Conservation (phyloP, 35 echinoderm and acorn worm species). For the Acanthaster planci region DNA sequence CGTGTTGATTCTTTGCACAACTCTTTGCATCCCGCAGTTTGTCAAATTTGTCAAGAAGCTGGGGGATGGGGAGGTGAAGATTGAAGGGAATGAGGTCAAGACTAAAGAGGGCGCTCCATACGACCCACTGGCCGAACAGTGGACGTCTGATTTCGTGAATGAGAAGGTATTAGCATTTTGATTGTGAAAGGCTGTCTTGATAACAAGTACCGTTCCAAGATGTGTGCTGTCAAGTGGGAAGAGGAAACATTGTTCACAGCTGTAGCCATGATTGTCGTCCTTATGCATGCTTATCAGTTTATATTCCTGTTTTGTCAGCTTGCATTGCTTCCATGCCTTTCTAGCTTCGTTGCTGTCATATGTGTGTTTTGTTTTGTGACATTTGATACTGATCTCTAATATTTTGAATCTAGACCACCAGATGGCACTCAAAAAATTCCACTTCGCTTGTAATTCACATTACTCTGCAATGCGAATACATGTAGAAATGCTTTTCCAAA, state of each 20-base stretch:
- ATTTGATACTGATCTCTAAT: no score
- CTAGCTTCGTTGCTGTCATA: no score
- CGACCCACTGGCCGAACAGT: constrained; percentile 58
- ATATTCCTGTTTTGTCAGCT: no score
- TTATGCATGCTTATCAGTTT: no score
- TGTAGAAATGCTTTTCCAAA: no score
- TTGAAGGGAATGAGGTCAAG: constrained; percentile 94
- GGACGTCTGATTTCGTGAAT: constrained; percentile 81
- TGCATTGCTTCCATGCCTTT: no score
- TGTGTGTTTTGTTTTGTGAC: no score
- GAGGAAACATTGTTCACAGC: no score
- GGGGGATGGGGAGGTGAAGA: constrained; percentile 81
- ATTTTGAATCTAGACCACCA: not conserved
- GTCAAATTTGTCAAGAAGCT: constrained; percentile 99
- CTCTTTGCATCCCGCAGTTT: constrained; percentile 63
- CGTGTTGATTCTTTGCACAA: not conserved
- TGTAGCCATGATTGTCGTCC: no score
- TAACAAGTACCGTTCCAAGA: not conserved
- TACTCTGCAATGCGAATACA: no score
- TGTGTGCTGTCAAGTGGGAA: not conserved
- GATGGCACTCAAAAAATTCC: not conserved
- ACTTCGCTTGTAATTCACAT: no score
- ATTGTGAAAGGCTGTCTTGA: not conserved
- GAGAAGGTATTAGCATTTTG: constrained; percentile 62
- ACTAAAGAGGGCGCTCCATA: constrained; percentile 69